Evolutionary conservation across 2,797 vertebrate species (phyloP), one percentile per base, ranked within the genome.

Genomic region (Poecilia wingei): DNA sequence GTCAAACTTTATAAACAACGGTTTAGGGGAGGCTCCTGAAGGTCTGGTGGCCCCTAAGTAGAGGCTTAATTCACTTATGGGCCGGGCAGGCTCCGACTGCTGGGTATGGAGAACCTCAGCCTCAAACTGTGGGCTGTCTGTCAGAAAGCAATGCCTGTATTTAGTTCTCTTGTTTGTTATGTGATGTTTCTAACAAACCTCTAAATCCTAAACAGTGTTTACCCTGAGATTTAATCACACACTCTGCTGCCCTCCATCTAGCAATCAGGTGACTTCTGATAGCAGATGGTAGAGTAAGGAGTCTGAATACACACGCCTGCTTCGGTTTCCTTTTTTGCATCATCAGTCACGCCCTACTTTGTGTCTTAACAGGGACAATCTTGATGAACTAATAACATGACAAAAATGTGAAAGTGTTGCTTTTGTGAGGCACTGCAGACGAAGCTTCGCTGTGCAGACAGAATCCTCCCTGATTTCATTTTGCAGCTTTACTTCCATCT

Each of bases 401-500:
- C 36, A 69, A 25, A 69, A 69, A 69, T 43, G 41, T 6, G 12
- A 69, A 69, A 43, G n/a, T 7, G 68, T 28, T 43, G 41, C 39
- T 28, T 70, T 70, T 43, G 68, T 28, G 41, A 70, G 68, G 41
- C 41, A 45, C 68, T 28, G 41, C 31, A 87, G 86, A 85, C 69
- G 86, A 86, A 87, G 80, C 75, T 83, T 81, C 82, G 74, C 75
- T n/a, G 3, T 82, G 84, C 80, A 89, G 80, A 47, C 75, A 77
- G 79, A 85, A 83, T 87, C 59, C 80, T 86, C 75, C 61, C 55
- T 68, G 79, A 84, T 73, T 89, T 89, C 83, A 78, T 59, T 61
- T 4, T 75, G 47, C 85, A 84, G 92, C 82, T 82, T 70, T 71
- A 82, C 86, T 85, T 88, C 88, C 89, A 89, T 91, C 84, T 91